phyloP scores from a whole-genome alignment of 2,797 vertebrate genomes.

The Potorous gilbertii region DNA sequence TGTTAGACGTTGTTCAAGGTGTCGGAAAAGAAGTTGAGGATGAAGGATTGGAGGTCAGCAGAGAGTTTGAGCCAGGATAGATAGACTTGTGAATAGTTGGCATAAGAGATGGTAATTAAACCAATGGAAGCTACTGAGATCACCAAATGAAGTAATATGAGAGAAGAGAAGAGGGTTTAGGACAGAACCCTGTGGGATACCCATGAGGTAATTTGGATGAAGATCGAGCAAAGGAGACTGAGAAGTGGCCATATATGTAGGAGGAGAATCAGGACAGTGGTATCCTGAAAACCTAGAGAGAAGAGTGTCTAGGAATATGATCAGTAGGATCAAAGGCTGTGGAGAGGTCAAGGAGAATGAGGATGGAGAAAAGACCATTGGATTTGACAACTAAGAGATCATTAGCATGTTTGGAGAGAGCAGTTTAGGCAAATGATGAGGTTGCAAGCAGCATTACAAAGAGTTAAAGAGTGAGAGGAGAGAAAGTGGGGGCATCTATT shows the following conservation, averaged over 20 bases:
- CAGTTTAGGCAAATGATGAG: neutral
- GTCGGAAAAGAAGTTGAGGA: neutral
- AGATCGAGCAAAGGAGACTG: neutral
- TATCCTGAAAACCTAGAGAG: too few relatives aligned
- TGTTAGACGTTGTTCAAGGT: neutral
- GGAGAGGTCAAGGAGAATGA: neutral
- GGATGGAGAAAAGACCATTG: neutral
- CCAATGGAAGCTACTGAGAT: too few relatives aligned
- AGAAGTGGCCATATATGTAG: neutral
- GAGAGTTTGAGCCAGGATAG: neutral
- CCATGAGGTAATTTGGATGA: too few relatives aligned
- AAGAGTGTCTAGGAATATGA: neutral
- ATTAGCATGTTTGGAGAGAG: neutral
- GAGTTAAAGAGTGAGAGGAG: neutral
- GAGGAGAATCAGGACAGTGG: neutral
- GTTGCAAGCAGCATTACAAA: neutral
- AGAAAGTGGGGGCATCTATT: neutral
- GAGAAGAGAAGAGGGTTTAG: too few relatives aligned
- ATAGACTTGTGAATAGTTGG: neutral
- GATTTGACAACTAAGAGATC: neutral
- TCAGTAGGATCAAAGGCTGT: neutral
- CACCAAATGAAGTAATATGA: too few relatives aligned
- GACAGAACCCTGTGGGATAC: too few relatives aligned
- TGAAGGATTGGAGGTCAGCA: neutral
- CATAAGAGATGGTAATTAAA: neutral